A percentile compares a stretch with the other conserved stretches of the same genome.
Evolutionary conservation across 2,888 invertebrate species (phyloP).

Genomic region (Erpobdella octoculata): DNA sequence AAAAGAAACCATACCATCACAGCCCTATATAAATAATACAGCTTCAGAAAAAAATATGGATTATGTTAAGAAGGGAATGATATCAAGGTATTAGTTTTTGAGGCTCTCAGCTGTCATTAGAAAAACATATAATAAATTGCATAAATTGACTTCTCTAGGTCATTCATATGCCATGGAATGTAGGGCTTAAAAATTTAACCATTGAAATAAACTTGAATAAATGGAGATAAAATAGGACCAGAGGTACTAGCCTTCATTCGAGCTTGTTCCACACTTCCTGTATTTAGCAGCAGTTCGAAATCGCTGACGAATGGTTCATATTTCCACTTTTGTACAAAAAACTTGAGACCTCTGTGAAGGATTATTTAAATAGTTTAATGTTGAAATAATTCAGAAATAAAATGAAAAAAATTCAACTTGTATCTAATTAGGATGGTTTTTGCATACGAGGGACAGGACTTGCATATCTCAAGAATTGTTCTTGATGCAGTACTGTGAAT

Average conservation of each 20-base stretch:
- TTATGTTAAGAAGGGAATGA: no score
- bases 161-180: neutral
- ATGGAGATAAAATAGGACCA: neutral
- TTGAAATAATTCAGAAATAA: neutral
- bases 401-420: slow-evolving; percentile 37
- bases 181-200: neutral
- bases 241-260: slow-evolving; percentile 40
- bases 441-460: slow-evolving; percentile 44
- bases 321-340: slow-evolving; percentile 45
- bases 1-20: no score
- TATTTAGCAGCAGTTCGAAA: slow-evolving; percentile 44
- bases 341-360: slow-evolving; percentile 44
- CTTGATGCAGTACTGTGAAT: slow-evolving; percentile 45
- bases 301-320: slow-evolving; percentile 44
- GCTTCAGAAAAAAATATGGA: no score
- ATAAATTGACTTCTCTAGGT: neutral
- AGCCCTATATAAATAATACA: no score
- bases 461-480: slow-evolving; percentile 46
- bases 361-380: neutral
- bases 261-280: slow-evolving; percentile 41
- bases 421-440: slow-evolving; percentile 46
- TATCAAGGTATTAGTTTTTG: neutral
- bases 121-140: neutral
- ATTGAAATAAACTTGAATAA: neutral
- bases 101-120: neutral